Evolutionary conservation across 2,797 vertebrate genomes (phyloP).

Genomic region (Argyrosomus regius): DNA sequence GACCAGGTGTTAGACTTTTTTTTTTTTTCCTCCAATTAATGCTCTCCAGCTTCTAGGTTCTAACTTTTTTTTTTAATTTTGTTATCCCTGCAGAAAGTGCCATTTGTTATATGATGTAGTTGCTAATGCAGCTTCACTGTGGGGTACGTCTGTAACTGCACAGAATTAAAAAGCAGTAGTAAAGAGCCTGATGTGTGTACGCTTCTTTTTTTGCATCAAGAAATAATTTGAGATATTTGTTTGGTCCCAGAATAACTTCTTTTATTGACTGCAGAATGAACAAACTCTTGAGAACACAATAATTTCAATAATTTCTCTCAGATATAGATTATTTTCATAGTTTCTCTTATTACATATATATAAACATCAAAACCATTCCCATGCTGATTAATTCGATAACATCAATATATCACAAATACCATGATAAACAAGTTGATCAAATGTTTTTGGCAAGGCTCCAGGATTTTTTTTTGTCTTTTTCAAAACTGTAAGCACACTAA

Average conservation of each 20-base stretch:
- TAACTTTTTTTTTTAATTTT: slow-evolving; percentile 30
- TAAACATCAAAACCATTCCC: slow-evolving; percentile 83
- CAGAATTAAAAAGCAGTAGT: slow-evolving; percentile 53
- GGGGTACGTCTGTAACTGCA: slow-evolving; percentile 34
- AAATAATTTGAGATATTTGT: slow-evolving; percentile 49
- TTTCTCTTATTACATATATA: slow-evolving; percentile 32
- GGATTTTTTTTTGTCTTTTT: slow-evolving; percentile 46
- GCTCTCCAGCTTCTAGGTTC: slow-evolving; percentile 31
- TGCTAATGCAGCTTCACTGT: slow-evolving; percentile 35
- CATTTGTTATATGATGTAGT: slow-evolving; percentile 46
- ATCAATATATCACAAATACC: slow-evolving; percentile 82
- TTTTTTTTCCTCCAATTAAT: slow-evolving; percentile 20
- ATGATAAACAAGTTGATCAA: slow-evolving; percentile 53
- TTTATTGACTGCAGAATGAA: slow-evolving; percentile 92
- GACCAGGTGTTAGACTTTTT: slow-evolving; percentile 5
- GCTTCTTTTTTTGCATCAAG: background rate
- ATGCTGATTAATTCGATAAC: slow-evolving; percentile 87
- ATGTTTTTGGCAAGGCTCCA: slow-evolving; percentile 63
- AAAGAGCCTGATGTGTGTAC: slow-evolving; percentile 11
- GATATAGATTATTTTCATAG: slow-evolving; percentile 41
- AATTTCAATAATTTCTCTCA: slow-evolving; percentile 53
- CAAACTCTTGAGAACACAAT: slow-evolving; percentile 82
- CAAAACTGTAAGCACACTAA: slow-evolving; percentile 73
- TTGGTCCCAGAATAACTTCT: slow-evolving; percentile 85
- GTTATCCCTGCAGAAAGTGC: slow-evolving; percentile 47